Percentiles rank a stretch among this genome's conserved stretches.
Evolutionary conservation across 1,140 invertebrate genomes (phyloP).

Genomic region (Drosophila ogumai): DNA sequence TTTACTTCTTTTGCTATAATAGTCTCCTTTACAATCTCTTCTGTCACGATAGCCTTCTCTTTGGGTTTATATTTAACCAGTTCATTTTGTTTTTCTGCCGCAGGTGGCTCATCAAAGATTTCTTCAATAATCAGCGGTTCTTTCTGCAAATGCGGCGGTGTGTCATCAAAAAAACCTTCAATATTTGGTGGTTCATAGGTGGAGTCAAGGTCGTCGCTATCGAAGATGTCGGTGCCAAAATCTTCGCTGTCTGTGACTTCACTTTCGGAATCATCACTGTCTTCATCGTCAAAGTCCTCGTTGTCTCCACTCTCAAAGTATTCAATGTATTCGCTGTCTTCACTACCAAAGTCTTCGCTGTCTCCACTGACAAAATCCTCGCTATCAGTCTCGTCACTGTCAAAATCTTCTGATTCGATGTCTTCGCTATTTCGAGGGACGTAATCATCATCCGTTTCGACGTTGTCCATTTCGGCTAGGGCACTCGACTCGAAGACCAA

Average conservation of each 20-base stretch:
- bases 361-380: conserved; percentile 2
- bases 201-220: conserved; percentile 18
- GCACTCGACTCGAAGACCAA: background rate
- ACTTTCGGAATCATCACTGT: conserved; percentile 7
- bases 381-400: conserved; percentile 1
- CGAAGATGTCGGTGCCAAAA: background rate
- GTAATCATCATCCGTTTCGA: conserved; percentile 7
- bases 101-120: conserved; percentile 17
- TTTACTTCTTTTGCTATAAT: background rate
- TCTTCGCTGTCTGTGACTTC: conserved; percentile 17
- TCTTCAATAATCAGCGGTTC: conserved; percentile 33
- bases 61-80: conserved; percentile 3
- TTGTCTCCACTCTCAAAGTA: background rate
- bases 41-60: background rate
- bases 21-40: background rate
- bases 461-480: background rate
- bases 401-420: conserved; percentile 4
- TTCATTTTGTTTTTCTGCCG: background rate
- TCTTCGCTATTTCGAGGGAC: background rate
- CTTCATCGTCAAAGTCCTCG: background rate
- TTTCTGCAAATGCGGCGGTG: conserved; percentile 3
- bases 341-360: conserved; percentile 1
- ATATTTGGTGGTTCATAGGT: conserved; percentile 25
- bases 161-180: conserved; percentile 12
- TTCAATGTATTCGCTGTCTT: background rate